Conservation (phyloP, 2,888 invertebrate genomes). For the Tenthredo notha region DNA sequence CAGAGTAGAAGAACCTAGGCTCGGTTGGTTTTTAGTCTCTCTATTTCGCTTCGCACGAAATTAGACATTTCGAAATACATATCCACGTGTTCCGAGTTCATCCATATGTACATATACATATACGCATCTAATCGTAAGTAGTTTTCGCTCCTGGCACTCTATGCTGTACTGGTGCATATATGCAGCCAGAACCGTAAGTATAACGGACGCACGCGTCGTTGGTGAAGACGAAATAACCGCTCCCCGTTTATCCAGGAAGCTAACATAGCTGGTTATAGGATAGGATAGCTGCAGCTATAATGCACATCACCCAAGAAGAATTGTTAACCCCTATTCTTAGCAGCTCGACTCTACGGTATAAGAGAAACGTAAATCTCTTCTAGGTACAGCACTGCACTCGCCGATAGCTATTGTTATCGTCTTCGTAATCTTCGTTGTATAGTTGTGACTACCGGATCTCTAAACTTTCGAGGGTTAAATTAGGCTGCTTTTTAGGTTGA, state of each 20-base stretch:
- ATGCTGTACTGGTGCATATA: not conserved
- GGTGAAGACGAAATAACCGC: conserved; percentile 50
- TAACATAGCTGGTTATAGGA: not conserved
- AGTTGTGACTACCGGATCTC: conserved; percentile 12
- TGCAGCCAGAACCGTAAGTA: conserved; percentile 10
- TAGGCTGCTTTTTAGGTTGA: not conserved
- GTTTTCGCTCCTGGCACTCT: conserved; percentile 8
- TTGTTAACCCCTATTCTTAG: conserved; percentile 51
- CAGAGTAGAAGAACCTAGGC: not conserved
- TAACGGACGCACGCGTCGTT: conserved; percentile 43
- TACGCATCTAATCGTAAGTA: conserved; percentile 39
- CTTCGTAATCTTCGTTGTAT: not conserved
- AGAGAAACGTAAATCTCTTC: conserved; percentile 23
- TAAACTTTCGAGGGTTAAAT: conserved; percentile 15
- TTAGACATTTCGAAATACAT: conserved; percentile 32
- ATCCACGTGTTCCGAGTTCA: not conserved
- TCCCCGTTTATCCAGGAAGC: conserved; percentile 49
- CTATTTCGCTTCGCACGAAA: conserved; percentile 42
- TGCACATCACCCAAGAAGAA: conserved; percentile 35
- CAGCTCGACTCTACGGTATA: not conserved
- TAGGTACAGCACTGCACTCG: not conserved
- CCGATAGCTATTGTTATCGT: conserved; percentile 25
- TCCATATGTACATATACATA: not conserved
- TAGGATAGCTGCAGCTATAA: not conserved
- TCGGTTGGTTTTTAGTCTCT: conserved; percentile 13